Evolutionary conservation across 2,797 vertebrate genomes (phyloP).

Genomic region (Labeo calbasu): DNA sequence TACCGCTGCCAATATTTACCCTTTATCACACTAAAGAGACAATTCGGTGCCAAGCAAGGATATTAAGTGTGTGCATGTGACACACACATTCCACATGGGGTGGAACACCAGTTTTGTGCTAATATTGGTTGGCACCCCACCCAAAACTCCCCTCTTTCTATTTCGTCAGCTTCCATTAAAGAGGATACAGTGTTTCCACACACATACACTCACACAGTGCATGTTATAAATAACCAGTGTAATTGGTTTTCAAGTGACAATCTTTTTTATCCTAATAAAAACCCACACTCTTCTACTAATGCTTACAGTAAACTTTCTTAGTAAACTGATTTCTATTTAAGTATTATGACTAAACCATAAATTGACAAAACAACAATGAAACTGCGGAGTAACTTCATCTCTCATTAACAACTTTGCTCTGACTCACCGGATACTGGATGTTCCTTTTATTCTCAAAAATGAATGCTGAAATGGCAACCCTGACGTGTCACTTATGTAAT

Average conservation of each 20-base stretch:
- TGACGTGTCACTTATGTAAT: background rate
- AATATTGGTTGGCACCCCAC: constrained; percentile 15
- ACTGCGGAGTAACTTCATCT: background rate
- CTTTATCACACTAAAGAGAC: constrained; percentile 43
- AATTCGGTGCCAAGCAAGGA: constrained; percentile 13
- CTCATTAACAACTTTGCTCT: background rate
- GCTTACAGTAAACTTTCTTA: background rate
- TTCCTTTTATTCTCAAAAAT: background rate
- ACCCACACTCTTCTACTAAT: background rate
- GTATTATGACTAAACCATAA: background rate
- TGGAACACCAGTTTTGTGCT: constrained; percentile 16
- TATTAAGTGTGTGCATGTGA: constrained; percentile 11
- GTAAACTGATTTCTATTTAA: background rate
- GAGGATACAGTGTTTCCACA: background rate
- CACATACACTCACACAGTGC: background rate
- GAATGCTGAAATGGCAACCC: background rate
- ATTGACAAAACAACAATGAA: background rate
- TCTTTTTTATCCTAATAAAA: background rate
- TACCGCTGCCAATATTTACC: constrained; percentile 34
- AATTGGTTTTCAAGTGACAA: background rate
- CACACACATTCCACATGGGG: background rate
- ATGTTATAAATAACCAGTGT: constrained; percentile 3
- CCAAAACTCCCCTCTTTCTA: background rate
- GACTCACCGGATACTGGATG: background rate
- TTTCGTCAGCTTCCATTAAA: background rate